These are phyloP conservation scores for Colistium nudipinnis DNA, from an alignment of 2,113 vertebrate species.

Conservation along the genomic window DNA sequence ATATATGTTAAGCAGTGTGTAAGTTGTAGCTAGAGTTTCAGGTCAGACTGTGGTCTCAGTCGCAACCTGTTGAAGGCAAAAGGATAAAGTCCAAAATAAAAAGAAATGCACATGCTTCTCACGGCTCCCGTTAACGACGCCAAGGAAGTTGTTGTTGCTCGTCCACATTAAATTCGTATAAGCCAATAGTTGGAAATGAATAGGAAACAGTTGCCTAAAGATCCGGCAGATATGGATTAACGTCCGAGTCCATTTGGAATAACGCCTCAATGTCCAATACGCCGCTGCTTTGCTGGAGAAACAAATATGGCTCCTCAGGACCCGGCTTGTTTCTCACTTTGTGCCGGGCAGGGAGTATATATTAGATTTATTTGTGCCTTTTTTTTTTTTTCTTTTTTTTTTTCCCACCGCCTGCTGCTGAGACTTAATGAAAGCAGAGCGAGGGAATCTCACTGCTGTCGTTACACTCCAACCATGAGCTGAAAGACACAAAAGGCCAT, in stretches of 20 bases:
- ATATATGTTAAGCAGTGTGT: no score
- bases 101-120: no score
- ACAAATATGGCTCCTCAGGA: not conserved
- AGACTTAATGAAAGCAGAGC: not conserved
- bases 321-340: not conserved
- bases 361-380: not conserved
- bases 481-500: conserved; percentile 14
- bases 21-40: no score
- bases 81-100: no score
- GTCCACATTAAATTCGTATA: no score
- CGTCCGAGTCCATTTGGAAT: not conserved
- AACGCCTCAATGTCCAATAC: not conserved
- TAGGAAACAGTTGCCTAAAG: not conserved
- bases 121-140: no score
- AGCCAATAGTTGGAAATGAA: not conserved
- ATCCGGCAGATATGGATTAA: not conserved
- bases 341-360: not conserved
- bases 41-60: no score
- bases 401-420: not conserved
- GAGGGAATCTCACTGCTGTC: not conserved
- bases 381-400: no score
- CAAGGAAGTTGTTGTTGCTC: no score
- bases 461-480: not conserved
- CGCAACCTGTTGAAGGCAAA: no score
- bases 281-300: not conserved